Percentiles rank a stretch among this genome's conserved stretches.
These are phyloP conservation scores for Danaus plexippus DNA, from an alignment of 1,140 invertebrate species.

Conservation along the genomic window DNA sequence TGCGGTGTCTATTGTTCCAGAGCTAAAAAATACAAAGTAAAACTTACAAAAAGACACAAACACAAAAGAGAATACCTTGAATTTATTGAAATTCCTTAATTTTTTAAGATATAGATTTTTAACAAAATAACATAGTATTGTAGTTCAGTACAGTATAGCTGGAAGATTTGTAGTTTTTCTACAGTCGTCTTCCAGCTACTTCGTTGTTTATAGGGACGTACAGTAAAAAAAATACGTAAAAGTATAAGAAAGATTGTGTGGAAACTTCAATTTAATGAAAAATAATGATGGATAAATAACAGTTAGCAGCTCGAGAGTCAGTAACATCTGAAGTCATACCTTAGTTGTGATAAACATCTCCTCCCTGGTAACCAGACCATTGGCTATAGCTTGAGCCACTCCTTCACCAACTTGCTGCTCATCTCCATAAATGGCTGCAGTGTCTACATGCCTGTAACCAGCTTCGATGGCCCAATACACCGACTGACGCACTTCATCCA, in stretches of 20 bases:
- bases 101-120: too few species aligned
- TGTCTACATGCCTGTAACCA: slow-evolving; percentile 59
- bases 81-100: too few species aligned
- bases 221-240: too few species aligned
- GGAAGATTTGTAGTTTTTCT: too few species aligned
- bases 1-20: slow-evolving; percentile 57
- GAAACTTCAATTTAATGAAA: too few species aligned
- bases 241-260: too few species aligned
- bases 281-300: neutral
- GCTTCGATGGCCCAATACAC: slow-evolving; percentile 53
- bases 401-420: slow-evolving; percentile 52
- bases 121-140: too few species aligned
- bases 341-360: slow-evolving; percentile 60
- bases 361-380: slow-evolving; percentile 48
- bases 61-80: too few species aligned
- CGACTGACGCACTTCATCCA: slow-evolving; percentile 41
- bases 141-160: too few species aligned
- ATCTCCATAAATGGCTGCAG: slow-evolving; percentile 48
- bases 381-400: slow-evolving; percentile 44
- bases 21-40: slow-evolving; percentile 42
- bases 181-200: too few species aligned
- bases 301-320: neutral
- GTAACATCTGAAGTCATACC: slow-evolving; percentile 25
- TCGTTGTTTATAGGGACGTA: too few species aligned
- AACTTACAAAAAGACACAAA: neutral